phyloP scores from a whole-genome alignment of 2,113 vertebrate species.

The Dasyornis broadbenti region DNA sequence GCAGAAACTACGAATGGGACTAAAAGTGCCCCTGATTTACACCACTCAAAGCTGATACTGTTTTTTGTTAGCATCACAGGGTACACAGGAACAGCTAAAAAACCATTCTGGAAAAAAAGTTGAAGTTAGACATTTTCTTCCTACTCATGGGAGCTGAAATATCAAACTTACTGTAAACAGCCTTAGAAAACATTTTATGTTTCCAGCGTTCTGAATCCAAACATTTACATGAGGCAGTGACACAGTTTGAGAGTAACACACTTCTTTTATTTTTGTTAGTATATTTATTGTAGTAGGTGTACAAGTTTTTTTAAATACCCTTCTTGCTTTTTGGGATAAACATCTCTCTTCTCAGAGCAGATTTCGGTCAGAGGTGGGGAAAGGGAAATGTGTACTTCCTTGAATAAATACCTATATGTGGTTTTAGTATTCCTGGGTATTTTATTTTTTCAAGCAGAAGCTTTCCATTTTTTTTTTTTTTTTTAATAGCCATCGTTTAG shows the following conservation, averaged over 20 bases:
- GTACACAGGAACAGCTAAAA: neutral
- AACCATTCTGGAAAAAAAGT: neutral
- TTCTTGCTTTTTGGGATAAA: constrained; percentile 6
- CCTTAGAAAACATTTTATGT: constrained; percentile 17
- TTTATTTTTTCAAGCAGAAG: constrained; percentile 1
- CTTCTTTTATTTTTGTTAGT: neutral
- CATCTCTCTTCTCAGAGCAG: neutral
- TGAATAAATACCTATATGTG: constrained; percentile 37
- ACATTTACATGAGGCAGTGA: constrained; percentile 7
- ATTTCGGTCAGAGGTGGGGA: neutral
- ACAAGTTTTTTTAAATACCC: neutral
- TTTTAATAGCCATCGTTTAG: neutral
- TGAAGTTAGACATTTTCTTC: constrained; percentile 6
- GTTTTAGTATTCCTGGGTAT: neutral
- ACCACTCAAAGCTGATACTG: constrained; percentile 12
- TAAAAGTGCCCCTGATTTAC: constrained; percentile 12
- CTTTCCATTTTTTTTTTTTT: neutral
- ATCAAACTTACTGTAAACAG: constrained; percentile 50
- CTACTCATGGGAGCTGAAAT: constrained; percentile 19
- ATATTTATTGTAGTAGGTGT: neutral
- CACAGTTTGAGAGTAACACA: neutral
- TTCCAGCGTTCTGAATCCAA: constrained; percentile 45
- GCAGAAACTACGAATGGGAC: neutral
- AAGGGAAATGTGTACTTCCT: constrained; percentile 54
- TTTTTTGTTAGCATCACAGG: neutral